Evolutionary conservation across 2,888 invertebrate species (phyloP).

Genomic region (Drosophila buzzatii): DNA sequence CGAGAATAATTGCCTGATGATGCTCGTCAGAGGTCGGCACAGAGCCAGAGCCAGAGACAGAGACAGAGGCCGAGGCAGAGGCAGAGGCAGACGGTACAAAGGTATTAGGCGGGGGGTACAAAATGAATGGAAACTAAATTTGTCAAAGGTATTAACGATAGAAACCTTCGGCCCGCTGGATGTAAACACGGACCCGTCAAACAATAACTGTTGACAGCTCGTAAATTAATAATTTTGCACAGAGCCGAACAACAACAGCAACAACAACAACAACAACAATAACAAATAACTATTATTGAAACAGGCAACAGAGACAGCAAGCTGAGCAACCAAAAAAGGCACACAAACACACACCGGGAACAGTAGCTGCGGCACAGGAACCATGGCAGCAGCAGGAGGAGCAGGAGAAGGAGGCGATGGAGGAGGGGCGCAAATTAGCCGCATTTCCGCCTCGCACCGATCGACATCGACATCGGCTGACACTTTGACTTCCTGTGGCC

Average conservation of each 20-base stretch:
- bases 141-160: conserved; percentile 70
- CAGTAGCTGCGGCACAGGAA: conserved; percentile 32
- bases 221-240: conserved; percentile 80
- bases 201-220: conserved; percentile 81
- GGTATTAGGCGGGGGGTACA: conserved; percentile 16
- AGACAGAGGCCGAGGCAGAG: background rate
- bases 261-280: conserved; percentile 8
- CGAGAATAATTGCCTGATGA: conserved; percentile 74
- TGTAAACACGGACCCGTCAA: conserved; percentile 71
- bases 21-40: conserved; percentile 27
- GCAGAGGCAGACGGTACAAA: conserved; percentile 17
- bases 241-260: conserved; percentile 15
- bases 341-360: conserved; percentile 10
- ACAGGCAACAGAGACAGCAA: conserved; percentile 30
- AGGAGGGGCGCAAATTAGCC: conserved; percentile 68
- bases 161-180: conserved; percentile 40
- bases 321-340: conserved; percentile 42
- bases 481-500: conserved; percentile 80
- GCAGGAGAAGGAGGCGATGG: background rate
- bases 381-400: background rate
- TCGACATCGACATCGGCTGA: conserved; percentile 51
- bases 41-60: conserved; percentile 2
- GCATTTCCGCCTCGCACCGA: conserved; percentile 71
- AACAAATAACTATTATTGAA: conserved; percentile 22
- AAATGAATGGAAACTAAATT: conserved; percentile 57